A percentile compares a stretch with the other conserved stretches of the same genome.
phyloP scores from a whole-genome alignment of 2,888 invertebrate species.

The Macropis europaea region DNA sequence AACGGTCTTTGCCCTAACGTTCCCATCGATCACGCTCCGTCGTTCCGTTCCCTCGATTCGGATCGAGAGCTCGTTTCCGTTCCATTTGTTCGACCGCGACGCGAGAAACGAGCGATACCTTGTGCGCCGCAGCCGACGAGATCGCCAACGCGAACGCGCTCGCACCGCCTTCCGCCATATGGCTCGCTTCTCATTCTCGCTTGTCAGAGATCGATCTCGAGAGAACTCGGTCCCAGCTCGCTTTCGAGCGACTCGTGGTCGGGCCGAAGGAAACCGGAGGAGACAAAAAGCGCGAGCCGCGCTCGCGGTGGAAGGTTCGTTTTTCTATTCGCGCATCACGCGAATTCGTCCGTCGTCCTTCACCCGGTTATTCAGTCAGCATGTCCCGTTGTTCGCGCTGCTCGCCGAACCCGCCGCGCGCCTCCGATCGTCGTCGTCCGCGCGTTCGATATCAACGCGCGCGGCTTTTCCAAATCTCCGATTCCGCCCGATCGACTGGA shows the following conservation, averaged over 20 bases:
- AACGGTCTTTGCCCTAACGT: too few species aligned
- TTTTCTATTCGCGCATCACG: constrained; percentile 5
- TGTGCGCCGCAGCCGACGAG: not conserved
- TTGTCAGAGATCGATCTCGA: not conserved
- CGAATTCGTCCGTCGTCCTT: constrained; percentile 66
- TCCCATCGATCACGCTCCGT: not conserved
- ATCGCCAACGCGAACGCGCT: not conserved
- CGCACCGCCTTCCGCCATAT: constrained; percentile 13
- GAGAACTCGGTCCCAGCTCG: not conserved
- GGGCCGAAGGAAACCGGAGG: not conserved
- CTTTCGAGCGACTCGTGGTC: not conserved
- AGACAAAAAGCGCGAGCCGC: not conserved
- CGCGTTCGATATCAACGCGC: not conserved
- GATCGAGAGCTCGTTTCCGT: constrained; percentile 10
- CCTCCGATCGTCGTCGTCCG: not conserved
- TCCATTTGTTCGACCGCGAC: constrained; percentile 17
- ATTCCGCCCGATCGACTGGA: constrained; percentile 4
- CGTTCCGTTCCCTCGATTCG: not conserved
- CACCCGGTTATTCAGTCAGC: constrained; percentile 71
- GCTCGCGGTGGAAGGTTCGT: not conserved
- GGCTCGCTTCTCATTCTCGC: not conserved
- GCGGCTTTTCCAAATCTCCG: not conserved
- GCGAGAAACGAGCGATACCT: not conserved
- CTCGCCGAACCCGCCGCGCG: not conserved
- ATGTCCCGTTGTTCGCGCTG: constrained; percentile 64